A percentile compares a stretch with the other conserved stretches of the same genome.
These are phyloP conservation scores for Hipposideros larvatus DNA, from an alignment of 2,797 vertebrate species.

Conservation along the genomic window DNA sequence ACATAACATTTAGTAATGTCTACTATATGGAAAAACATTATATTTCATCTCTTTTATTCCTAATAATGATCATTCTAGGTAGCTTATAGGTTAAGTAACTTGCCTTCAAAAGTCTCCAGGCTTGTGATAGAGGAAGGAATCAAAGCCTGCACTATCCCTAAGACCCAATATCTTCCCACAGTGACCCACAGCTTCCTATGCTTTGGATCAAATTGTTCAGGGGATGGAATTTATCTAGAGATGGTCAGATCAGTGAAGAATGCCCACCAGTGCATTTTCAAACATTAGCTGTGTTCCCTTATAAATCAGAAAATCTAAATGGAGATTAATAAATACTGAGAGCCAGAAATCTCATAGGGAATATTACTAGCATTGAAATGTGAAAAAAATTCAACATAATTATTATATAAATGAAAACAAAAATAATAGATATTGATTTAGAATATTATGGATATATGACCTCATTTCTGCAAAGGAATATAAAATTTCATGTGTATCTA, in stretches of 20 bases:
- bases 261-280: background rate
- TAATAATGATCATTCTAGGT: background rate
- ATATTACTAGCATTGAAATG: background rate
- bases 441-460: background rate
- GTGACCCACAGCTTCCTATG: background rate
- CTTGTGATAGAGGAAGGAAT: background rate
- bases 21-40: background rate
- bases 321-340: slow-evolving; percentile 32
- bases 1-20: background rate
- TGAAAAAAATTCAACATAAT: background rate
- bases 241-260: background rate
- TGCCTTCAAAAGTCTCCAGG: background rate
- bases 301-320: background rate
- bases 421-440: background rate
- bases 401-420: slow-evolving; percentile 15
- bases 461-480: background rate
- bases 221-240: background rate
- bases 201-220: background rate
- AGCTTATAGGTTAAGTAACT: background rate
- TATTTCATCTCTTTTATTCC: background rate
- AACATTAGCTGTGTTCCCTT: background rate
- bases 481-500: background rate
- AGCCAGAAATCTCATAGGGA: background rate
- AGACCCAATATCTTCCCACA: background rate
- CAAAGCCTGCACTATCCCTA: background rate